A percentile compares a stretch with the other conserved stretches of the same genome.
Conservation (phyloP, 2,797 vertebrate genomes). For the Yasuhikotakia modesta region DNA sequence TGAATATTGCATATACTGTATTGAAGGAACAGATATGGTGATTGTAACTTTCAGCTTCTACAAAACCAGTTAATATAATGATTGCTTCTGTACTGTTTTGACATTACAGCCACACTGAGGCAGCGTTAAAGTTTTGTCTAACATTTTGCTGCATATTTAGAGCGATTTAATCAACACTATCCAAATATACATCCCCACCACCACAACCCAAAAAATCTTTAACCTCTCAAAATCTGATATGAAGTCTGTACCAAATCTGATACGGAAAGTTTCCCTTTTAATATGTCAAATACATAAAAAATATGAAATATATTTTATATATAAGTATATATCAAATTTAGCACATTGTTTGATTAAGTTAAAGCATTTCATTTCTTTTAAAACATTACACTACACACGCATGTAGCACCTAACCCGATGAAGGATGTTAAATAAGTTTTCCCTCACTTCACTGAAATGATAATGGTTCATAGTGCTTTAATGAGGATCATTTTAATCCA, state of each 20-base stretch:
- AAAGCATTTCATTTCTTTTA: background rate
- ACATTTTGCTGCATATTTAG: too few relatives aligned
- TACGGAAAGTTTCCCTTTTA: too few relatives aligned
- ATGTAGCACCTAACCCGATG: constrained; percentile 21
- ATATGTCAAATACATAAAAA: too few relatives aligned
- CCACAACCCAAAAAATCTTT: too few relatives aligned
- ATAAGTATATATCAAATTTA: too few relatives aligned
- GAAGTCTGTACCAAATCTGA: too few relatives aligned
- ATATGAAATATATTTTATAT: too few relatives aligned
- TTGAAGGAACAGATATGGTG: background rate
- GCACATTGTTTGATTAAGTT: background rate
- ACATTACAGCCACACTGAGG: background rate
- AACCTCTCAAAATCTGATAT: too few relatives aligned
- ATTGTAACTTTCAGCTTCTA: background rate
- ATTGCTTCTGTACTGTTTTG: background rate
- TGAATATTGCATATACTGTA: background rate
- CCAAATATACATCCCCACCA: too few relatives aligned
- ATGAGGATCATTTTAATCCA: constrained; percentile 72
- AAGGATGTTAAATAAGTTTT: constrained; percentile 38
- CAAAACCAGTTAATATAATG: background rate
- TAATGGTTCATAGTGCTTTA: constrained; percentile 69
- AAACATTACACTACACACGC: background rate
- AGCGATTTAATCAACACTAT: too few relatives aligned
- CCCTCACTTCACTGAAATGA: constrained; percentile 50
- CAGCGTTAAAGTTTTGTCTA: too few relatives aligned